Conservation (phyloP, 2,113 vertebrate genomes). For the Macaca fascicularis region DNA sequence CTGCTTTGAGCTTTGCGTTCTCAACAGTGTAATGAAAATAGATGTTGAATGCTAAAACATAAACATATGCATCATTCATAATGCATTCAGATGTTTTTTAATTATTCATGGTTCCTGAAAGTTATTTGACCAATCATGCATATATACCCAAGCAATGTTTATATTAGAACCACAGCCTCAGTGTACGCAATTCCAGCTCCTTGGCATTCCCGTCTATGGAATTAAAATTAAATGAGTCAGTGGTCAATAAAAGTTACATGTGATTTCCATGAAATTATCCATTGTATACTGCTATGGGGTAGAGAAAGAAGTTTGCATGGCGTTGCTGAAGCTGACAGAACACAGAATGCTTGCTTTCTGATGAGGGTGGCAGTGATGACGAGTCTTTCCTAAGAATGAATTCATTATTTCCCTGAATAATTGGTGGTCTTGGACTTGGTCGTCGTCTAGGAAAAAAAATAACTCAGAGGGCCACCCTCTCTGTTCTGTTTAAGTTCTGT, state of each 20-base stretch:
- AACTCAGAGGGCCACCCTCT: constrained; percentile 22
- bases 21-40: constrained; percentile 68
- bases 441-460: background rate
- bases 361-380: background rate
- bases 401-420: constrained; percentile 48
- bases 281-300: constrained; percentile 26
- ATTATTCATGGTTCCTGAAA: constrained; percentile 79
- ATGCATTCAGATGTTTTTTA: constrained; percentile 76
- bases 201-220: constrained; percentile 63
- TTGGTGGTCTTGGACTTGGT: constrained; percentile 32
- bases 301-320: background rate
- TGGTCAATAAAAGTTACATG: constrained; percentile 68
- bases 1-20: constrained; percentile 54
- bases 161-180: constrained; percentile 59
- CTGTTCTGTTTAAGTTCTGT: constrained; percentile 39
- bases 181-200: constrained; percentile 40
- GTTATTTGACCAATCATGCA: constrained; percentile 63
- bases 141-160: constrained; percentile 61
- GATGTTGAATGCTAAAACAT: constrained; percentile 64
- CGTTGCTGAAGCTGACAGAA: background rate
- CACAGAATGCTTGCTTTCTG: background rate
- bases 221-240: constrained; percentile 77
- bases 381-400: constrained; percentile 31
- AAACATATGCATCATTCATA: constrained; percentile 76
- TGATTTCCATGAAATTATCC: constrained; percentile 66